phyloP scores from a whole-genome alignment of 64 coral and sea anemone genomes.

The Anthopleura sola region DNA sequence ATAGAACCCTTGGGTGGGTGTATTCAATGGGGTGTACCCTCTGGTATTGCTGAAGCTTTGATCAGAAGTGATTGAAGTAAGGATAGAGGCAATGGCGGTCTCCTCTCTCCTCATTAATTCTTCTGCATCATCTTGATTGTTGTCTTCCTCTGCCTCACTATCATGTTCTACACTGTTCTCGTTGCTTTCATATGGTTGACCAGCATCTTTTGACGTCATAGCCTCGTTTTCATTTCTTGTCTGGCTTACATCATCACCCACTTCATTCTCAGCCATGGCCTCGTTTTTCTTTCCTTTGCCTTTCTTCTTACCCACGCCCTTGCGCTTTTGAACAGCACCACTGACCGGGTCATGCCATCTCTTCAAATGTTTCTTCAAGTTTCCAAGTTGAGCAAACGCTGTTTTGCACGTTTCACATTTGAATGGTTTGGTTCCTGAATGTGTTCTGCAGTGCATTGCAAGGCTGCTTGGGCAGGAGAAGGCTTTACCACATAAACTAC shows the following conservation, averaged over 20 bases:
- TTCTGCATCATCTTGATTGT: not conserved
- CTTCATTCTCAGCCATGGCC: not conserved
- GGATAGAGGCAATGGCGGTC: not conserved
- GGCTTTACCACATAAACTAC: conserved; percentile 84
- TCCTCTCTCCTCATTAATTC: conserved; percentile 2
- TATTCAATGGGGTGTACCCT: conserved; percentile 32
- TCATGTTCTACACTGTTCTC: conserved; percentile 6
- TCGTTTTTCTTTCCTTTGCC: not conserved
- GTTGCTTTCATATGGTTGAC: not conserved
- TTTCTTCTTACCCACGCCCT: conserved; percentile 23
- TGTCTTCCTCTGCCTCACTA: conserved; percentile 18
- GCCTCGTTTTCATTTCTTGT: not conserved
- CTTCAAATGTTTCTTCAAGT: conserved; percentile 75
- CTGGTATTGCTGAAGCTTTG: conserved; percentile 1
- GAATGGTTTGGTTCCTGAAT: conserved; percentile 71
- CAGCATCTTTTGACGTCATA: not conserved
- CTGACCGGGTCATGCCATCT: conserved; percentile 48
- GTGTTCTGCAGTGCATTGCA: conserved; percentile 85
- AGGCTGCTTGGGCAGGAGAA: conserved; percentile 89
- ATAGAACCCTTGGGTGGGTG: conserved; percentile 37
- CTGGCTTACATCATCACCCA: not conserved
- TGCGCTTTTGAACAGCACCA: not conserved
- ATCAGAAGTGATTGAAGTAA: conserved; percentile 12
- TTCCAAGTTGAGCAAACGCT: conserved; percentile 74
- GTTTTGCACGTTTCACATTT: conserved; percentile 58